A percentile compares a stretch with the other conserved stretches of the same genome.
Evolutionary conservation across 2,888 invertebrate genomes (phyloP).

Genomic region (Hedya salicella): DNA sequence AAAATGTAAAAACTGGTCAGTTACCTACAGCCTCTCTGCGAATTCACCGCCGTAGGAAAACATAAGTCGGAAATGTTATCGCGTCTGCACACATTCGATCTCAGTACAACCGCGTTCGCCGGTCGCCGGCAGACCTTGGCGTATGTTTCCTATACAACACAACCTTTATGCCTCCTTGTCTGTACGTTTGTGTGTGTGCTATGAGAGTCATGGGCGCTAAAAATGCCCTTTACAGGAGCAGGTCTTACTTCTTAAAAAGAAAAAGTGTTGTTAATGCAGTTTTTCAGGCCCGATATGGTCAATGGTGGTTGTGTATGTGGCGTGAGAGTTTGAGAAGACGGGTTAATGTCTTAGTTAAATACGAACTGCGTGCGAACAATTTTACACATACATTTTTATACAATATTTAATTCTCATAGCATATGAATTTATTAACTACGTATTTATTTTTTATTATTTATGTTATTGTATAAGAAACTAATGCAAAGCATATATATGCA

Average conservation of each 20-base stretch:
- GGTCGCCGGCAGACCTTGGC: constrained; percentile 57
- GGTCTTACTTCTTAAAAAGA: background rate
- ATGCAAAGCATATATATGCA: too few relatives aligned
- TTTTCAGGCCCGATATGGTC: background rate
- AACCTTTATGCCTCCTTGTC: constrained; percentile 53
- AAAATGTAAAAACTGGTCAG: too few relatives aligned
- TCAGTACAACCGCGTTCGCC: constrained; percentile 38
- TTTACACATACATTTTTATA: too few relatives aligned
- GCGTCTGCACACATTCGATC: constrained; percentile 1
- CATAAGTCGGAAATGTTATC: background rate
- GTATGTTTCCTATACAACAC: constrained; percentile 59
- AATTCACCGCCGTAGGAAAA: background rate
- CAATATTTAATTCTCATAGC: too few relatives aligned
- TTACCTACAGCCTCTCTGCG: background rate
- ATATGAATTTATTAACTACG: too few relatives aligned
- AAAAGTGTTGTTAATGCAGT: background rate
- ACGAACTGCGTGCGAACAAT: too few relatives aligned
- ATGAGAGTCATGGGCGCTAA: constrained; percentile 12
- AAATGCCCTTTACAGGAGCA: constrained; percentile 8
- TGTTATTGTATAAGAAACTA: too few relatives aligned
- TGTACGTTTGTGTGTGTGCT: constrained; percentile 35
- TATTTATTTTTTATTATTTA: too few relatives aligned
- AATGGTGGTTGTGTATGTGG: too few relatives aligned
- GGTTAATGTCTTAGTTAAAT: too few relatives aligned
- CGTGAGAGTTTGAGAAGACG: too few relatives aligned